These are phyloP conservation scores for Brachionus asplanchnoidis DNA, from an alignment of 1,140 invertebrate genomes.

Conservation along the genomic window DNA sequence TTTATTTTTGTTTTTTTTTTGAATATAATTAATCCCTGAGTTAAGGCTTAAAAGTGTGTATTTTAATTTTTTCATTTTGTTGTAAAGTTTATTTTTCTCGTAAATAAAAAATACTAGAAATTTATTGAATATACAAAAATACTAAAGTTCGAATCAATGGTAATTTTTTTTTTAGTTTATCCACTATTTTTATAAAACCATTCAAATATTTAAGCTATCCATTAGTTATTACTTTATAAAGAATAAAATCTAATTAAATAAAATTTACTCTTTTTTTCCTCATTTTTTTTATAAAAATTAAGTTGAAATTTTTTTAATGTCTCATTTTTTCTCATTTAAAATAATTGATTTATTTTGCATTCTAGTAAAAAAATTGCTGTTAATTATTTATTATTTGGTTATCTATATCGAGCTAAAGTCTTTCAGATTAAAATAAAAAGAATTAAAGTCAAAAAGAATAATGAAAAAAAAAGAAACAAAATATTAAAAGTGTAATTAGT, in stretches of 20 bases:
- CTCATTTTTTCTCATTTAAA: too few species aligned
- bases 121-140: background rate
- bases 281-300: background rate
- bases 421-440: too few species aligned
- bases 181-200: background rate
- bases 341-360: too few species aligned
- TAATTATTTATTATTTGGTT: too few species aligned
- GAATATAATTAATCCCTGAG: background rate
- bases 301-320: too few species aligned
- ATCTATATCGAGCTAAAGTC: too few species aligned
- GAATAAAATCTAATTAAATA: background rate
- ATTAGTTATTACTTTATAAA: background rate
- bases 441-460: too few species aligned
- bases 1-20: background rate
- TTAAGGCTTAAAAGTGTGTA: background rate
- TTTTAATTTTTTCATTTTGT: background rate
- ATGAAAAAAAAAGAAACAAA: too few species aligned
- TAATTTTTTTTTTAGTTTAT: background rate
- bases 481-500: too few species aligned
- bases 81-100: slow-evolving; percentile 2
- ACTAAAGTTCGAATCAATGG: background rate
- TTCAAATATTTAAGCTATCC: background rate
- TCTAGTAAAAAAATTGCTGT: too few species aligned
- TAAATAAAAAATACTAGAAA: background rate
- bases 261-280: background rate